Evolutionary conservation across 2,113 vertebrate species (phyloP).

Genomic region (Planiliza haematocheilus): DNA sequence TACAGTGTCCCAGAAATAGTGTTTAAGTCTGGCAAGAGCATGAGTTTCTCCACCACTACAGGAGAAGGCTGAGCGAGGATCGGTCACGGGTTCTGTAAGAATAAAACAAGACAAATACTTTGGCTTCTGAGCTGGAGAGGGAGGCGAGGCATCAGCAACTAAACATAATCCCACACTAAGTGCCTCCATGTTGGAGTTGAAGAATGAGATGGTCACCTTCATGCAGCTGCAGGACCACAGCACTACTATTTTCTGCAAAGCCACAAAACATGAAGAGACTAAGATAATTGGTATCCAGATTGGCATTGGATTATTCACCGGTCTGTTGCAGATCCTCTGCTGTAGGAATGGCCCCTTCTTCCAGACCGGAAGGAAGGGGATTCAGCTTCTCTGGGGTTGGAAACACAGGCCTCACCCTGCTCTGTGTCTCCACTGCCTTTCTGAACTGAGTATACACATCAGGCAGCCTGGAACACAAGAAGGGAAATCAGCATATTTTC

Average conservation of each 20-base stretch:
- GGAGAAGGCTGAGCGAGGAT: constrained; percentile 86
- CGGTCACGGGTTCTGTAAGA: constrained; percentile 76
- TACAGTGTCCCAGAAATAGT: constrained; percentile 90
- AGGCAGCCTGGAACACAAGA: constrained; percentile 78
- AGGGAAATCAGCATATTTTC: not conserved
- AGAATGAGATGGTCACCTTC: no score
- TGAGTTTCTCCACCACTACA: constrained; percentile 86
- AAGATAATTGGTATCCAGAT: no score
- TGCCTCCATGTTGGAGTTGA: no score
- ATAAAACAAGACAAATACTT: constrained; percentile 18
- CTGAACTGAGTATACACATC: constrained; percentile 89
- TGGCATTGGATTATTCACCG: constrained; percentile 71
- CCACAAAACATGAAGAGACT: not conserved
- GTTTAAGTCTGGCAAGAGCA: constrained; percentile 83
- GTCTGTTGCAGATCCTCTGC: constrained; percentile 81
- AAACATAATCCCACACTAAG: no score
- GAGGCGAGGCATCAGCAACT: no score
- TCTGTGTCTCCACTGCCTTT: constrained; percentile 80
- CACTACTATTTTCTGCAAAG: not conserved
- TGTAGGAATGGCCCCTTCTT: constrained; percentile 83
- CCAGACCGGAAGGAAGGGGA: constrained; percentile 80
- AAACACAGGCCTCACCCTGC: constrained; percentile 78
- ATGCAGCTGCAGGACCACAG: no score
- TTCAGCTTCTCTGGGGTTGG: constrained; percentile 74
- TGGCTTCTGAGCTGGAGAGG: not conserved